Conservation (phyloP, 2,888 invertebrate genomes). For the Phaedon cochleariae region DNA sequence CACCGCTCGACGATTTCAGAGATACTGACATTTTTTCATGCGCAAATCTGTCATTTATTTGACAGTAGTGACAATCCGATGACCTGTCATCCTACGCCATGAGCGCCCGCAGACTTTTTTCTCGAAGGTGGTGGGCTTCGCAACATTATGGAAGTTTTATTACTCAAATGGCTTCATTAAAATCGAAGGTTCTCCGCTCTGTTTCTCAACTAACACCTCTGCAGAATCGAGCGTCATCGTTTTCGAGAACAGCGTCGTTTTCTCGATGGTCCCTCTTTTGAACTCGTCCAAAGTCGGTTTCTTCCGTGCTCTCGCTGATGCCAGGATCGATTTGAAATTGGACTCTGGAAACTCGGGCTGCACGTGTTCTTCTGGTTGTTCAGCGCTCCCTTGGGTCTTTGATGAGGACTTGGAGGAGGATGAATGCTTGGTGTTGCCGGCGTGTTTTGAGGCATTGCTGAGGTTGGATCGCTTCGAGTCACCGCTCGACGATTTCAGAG, state of each 20-base stretch:
- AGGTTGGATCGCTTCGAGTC: neutral
- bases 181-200: conserved; percentile 40
- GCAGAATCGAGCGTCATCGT: conserved; percentile 15
- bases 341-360: neutral
- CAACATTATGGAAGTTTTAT: too few species aligned
- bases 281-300: neutral
- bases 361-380: neutral
- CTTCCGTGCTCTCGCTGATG: neutral
- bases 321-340: neutral
- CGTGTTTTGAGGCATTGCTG: neutral
- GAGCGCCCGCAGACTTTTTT: too few species aligned
- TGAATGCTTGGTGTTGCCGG: neutral
- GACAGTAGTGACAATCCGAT: too few species aligned
- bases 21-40: neutral
- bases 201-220: conserved; percentile 10
- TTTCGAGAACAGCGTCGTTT: conserved; percentile 9
- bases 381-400: neutral
- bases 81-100: too few species aligned
- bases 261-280: neutral
- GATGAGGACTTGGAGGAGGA: neutral
- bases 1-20: neutral
- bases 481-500: neutral
- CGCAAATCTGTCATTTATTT: neutral
- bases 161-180: too few species aligned
- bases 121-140: too few species aligned